Percentiles rank a stretch among this genome's conserved stretches.
Conservation (phyloP, 2,113 vertebrate genomes). For the Salvelinus namaycush region DNA sequence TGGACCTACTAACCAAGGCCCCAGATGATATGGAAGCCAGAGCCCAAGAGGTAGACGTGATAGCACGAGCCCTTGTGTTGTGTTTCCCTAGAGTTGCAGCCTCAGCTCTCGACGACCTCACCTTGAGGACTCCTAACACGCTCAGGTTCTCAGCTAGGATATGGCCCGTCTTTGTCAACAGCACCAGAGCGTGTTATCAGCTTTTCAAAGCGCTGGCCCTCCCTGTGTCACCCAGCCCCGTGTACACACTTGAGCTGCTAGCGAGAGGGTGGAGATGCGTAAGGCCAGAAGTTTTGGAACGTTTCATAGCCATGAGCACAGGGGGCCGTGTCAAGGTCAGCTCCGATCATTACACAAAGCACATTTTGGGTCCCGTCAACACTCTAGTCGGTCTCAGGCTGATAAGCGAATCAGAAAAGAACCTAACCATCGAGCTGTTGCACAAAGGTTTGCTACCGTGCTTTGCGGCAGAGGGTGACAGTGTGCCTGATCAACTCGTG, state of each 20-base stretch:
- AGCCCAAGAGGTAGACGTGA: neutral
- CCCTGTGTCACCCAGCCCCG: neutral
- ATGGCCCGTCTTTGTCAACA: neutral
- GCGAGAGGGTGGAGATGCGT: neutral
- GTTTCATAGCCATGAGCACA: slow-evolving; percentile 5
- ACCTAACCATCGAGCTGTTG: neutral
- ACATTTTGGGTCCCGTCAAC: neutral
- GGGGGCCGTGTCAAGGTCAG: neutral
- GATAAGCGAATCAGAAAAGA: neutral
- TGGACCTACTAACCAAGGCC: neutral
- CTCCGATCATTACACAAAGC: neutral
- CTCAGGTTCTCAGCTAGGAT: neutral
- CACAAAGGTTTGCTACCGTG: neutral
- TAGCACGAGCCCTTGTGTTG: neutral
- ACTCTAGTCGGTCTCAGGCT: neutral
- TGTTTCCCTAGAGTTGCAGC: neutral
- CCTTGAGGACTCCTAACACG: neutral
- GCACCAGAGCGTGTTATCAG: slow-evolving; percentile 1
- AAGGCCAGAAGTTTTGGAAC: neutral
- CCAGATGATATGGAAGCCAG: neutral
- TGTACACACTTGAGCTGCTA: neutral
- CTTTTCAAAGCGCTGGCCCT: neutral
- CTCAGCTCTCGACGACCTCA: neutral
- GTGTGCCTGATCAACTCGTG: neutral
- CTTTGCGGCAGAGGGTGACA: neutral